Evolutionary conservation across 2,797 vertebrate genomes (phyloP).

Genomic region (Enteromius paludinosus): DNA sequence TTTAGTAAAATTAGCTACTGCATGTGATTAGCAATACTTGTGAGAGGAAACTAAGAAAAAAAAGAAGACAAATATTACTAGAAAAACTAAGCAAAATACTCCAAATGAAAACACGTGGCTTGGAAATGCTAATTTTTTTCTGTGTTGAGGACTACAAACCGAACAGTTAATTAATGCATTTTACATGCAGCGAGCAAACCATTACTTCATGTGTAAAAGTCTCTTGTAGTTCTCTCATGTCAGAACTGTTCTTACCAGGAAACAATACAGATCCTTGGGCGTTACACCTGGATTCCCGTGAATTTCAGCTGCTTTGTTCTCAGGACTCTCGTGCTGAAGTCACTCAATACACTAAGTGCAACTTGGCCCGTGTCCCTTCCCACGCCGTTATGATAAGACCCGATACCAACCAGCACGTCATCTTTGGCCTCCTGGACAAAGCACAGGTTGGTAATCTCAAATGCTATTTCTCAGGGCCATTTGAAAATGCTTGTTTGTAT

Average conservation of each 20-base stretch:
- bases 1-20: no score
- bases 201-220: not conserved
- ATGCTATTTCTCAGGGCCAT: not conserved
- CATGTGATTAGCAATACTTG: not conserved
- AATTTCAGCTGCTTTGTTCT: conserved; percentile 91
- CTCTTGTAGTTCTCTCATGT: not conserved
- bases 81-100: not conserved
- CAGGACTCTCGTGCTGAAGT: conserved; percentile 86
- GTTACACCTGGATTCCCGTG: conserved; percentile 70
- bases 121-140: not conserved
- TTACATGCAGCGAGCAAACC: not conserved
- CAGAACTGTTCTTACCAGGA: conserved; percentile 72
- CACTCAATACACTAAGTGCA: conserved; percentile 82
- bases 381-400: conserved; percentile 92
- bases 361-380: conserved; percentile 88
- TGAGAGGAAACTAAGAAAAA: not conserved
- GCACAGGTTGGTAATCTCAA: conserved; percentile 83
- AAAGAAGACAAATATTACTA: not conserved
- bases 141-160: not conserved
- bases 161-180: not conserved
- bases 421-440: conserved; percentile 88
- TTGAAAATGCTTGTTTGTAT: not conserved
- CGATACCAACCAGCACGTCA: conserved; percentile 78
- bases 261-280: conserved; percentile 84
- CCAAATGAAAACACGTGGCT: not conserved